These are phyloP conservation scores for Meliscaeva auricollis DNA, from an alignment of 2,888 invertebrate species.

Conservation along the genomic window DNA sequence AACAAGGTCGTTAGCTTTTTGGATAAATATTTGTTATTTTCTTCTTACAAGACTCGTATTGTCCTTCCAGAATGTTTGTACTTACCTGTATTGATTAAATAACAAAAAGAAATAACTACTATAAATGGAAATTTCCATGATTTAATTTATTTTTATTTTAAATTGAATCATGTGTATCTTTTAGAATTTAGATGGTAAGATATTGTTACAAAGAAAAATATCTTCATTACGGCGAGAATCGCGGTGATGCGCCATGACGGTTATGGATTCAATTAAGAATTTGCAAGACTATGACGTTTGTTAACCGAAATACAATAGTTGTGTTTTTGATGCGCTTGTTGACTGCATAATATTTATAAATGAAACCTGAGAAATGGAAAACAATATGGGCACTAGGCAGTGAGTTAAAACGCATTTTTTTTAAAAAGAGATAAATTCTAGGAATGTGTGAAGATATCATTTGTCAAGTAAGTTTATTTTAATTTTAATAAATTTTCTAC, in stretches of 20 bases:
- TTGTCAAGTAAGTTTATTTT: no score
- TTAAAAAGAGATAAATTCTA: neutral
- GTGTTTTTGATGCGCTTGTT: slow-evolving; percentile 8
- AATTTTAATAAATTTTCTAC: no score
- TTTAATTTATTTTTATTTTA: neutral
- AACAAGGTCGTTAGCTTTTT: neutral
- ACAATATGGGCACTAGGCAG: neutral
- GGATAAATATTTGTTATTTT: neutral
- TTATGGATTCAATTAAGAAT: neutral
- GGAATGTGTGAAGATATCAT: no score
- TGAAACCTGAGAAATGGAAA: neutral
- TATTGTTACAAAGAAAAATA: neutral
- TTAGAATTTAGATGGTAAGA: neutral
- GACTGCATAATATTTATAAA: slow-evolving; percentile 1
- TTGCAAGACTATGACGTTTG: neutral
- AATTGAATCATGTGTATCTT: neutral
- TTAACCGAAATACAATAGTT: slow-evolving; percentile 5
- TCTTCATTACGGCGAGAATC: no score
- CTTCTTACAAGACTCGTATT: neutral
- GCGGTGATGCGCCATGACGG: no score
- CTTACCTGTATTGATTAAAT: neutral
- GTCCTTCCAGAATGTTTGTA: no score
- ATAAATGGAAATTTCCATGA: neutral
- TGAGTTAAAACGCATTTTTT: neutral
- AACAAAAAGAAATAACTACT: neutral